Evolutionary conservation across 1,140 invertebrate genomes (phyloP), one percentile per base, ranked within the genome.

Genomic region (Argopecten irradians): DNA sequence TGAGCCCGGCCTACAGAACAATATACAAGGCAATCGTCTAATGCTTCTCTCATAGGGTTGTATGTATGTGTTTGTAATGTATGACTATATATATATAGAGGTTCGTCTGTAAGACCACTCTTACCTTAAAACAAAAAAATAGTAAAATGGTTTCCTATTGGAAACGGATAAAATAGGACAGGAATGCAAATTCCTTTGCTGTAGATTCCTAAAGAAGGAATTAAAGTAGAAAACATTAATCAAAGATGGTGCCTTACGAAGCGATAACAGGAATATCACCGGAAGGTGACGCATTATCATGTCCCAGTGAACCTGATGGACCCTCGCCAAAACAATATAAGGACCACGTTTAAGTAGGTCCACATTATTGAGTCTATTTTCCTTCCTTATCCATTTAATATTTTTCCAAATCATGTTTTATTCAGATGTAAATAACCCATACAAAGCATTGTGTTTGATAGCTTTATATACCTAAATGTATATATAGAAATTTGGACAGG

Each of bases 191-290:
- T 71, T 71, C 55, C 55, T 28, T n/a, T n/a, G 2, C 55, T 71
- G n/a, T 71, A 71, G 55, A 71, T 71, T 71, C 55, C 55, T 71
- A 16, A n/a, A 71, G 28, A 86, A 32, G 34, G 22, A 41, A 55
- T 55, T 86, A 34, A n/a, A 86, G 43, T 86, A n/a, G 36, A 35
- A 84, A 84, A 22, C 16, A 84, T 35, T 34, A 84, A 36, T 36
- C 34, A 84, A 84, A 84, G 83, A 84, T 39, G 83, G 83, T 84
- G 83, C 83, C 83, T 84, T 84, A 84, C 34, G 9, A 71, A 71
- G 55, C 55, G 55, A 71, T 71, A 71, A 71, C 55, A 71, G 55
- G 28, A 71, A 3, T 22, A 22, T 71, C 55, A 71, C 55, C 55
- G 1, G n/a, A 71, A 71, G 55, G 55, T 71, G 55, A 71, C 11